A percentile compares a stretch with the other conserved stretches of the same genome.
Evolutionary conservation across 1,140 invertebrate genomes (phyloP).

Genomic region (Drosophila kanapiae): DNA sequence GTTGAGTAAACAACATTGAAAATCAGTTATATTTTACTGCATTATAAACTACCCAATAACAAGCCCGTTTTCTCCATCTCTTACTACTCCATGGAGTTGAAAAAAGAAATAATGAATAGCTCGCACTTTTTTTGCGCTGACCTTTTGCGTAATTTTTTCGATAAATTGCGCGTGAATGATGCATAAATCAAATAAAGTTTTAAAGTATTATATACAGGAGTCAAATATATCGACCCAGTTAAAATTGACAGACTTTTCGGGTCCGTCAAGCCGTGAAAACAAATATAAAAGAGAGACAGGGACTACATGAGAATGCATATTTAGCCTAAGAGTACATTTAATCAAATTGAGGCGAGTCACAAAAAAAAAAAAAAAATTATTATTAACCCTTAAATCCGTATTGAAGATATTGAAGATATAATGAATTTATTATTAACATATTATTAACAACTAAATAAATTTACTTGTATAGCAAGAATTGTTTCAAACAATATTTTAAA

Average conservation of each 20-base stretch:
- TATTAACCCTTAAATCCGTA: no score
- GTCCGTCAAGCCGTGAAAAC: not conserved
- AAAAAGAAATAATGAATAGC: constrained; percentile 14
- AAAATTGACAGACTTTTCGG: constrained; percentile 10
- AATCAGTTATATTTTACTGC: constrained; percentile 69
- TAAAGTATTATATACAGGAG: constrained; percentile 30
- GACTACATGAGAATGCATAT: not conserved
- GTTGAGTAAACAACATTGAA: constrained; percentile 75
- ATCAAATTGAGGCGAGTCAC: not conserved
- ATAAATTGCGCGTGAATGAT: constrained; percentile 78
- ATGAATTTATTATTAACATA: no score
- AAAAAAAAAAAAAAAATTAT: no score
- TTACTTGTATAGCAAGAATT: no score
- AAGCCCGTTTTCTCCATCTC: not conserved
- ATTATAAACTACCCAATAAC: constrained; percentile 49
- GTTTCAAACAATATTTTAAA: no score
- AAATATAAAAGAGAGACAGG: not conserved
- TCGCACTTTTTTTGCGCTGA: constrained; percentile 5
- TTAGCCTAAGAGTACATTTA: constrained; percentile 12
- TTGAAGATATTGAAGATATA: no score
- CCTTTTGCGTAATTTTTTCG: constrained; percentile 33
- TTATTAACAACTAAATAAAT: no score
- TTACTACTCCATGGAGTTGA: not conserved
- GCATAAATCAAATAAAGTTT: constrained; percentile 74
- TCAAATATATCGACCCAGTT: constrained; percentile 9